A percentile compares a stretch with the other conserved stretches of the same genome.
Evolutionary conservation across 2,113 vertebrate genomes (phyloP).

Genomic region (Sylvia atricapilla): DNA sequence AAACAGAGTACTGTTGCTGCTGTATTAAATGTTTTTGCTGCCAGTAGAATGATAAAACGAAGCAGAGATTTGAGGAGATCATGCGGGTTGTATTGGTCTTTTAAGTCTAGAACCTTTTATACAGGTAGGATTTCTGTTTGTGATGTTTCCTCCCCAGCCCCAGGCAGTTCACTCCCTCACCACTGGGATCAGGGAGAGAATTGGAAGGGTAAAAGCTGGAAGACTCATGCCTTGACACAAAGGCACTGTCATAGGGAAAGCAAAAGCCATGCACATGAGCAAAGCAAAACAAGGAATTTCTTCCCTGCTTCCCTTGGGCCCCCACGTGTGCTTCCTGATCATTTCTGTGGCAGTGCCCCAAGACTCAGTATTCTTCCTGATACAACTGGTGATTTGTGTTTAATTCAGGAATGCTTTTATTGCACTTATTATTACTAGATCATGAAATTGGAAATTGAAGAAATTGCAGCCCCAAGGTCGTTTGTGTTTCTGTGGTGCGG

Average conservation of each 20-base stretch:
- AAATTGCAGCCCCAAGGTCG: conserved; percentile 90
- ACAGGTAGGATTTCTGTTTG: background rate
- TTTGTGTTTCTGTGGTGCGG: conserved; percentile 99
- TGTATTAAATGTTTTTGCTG: background rate
- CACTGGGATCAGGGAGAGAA: background rate
- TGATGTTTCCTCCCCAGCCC: background rate
- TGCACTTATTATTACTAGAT: conserved; percentile 76
- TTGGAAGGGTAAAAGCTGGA: background rate
- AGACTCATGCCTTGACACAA: background rate
- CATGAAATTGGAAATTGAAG: conserved; percentile 99
- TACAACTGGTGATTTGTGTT: background rate
- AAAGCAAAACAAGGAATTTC: background rate
- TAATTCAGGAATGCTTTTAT: background rate
- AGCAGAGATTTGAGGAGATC: background rate
- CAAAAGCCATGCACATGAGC: background rate
- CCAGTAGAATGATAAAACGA: background rate
- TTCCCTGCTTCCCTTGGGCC: background rate
- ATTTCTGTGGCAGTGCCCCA: background rate
- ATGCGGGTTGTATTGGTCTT: background rate
- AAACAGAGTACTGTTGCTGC: background rate
- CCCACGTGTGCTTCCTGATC: background rate
- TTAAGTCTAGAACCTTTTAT: background rate
- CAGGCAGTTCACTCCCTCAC: background rate
- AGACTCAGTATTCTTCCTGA: background rate
- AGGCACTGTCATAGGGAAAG: background rate